These are phyloP conservation scores for Babyrousa celebensis DNA, from an alignment of 2,797 vertebrate species.

Conservation along the genomic window DNA sequence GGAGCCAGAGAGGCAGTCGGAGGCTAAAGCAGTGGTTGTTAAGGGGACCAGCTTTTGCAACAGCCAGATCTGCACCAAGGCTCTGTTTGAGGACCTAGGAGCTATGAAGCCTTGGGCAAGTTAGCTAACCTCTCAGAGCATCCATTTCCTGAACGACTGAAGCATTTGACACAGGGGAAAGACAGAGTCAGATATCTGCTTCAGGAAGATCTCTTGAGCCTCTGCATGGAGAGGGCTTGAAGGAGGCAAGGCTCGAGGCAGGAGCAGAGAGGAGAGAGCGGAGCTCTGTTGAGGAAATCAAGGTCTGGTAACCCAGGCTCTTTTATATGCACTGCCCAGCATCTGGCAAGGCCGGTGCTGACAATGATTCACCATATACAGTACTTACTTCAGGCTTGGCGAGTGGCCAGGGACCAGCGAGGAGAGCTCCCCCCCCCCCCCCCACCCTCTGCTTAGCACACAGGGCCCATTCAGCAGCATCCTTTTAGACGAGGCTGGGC, in stretches of 20 bases:
- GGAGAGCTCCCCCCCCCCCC: slow-evolving; percentile 50
- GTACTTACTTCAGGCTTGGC: slow-evolving; percentile 81
- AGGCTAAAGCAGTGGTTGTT: background rate
- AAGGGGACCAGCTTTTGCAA: background rate
- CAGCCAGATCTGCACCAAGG: slow-evolving; percentile 1
- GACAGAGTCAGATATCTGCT: background rate
- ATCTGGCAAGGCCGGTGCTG: slow-evolving; percentile 67
- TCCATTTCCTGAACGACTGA: slow-evolving; percentile 35
- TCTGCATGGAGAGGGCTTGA: background rate
- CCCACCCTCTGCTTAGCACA: slow-evolving; percentile 57
- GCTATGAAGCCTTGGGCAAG: background rate
- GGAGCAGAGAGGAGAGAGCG: background rate
- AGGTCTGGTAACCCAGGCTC: slow-evolving; percentile 51
- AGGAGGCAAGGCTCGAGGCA: slow-evolving; percentile 21
- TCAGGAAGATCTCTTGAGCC: slow-evolving; percentile 47
- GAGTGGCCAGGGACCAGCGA: slow-evolving; percentile 48
- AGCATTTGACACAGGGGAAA: background rate
- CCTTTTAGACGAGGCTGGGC: slow-evolving; percentile 79
- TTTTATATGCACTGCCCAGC: slow-evolving; percentile 78
- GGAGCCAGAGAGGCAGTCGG: background rate
- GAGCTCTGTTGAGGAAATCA: slow-evolving; percentile 68
- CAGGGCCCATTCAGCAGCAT: slow-evolving; percentile 81
- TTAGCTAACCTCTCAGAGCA: slow-evolving; percentile 19
- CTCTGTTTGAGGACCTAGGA: slow-evolving; percentile 43
- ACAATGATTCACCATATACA: slow-evolving; percentile 81